Conservation (phyloP, 2,888 invertebrate species). For the Phortica magna region DNA sequence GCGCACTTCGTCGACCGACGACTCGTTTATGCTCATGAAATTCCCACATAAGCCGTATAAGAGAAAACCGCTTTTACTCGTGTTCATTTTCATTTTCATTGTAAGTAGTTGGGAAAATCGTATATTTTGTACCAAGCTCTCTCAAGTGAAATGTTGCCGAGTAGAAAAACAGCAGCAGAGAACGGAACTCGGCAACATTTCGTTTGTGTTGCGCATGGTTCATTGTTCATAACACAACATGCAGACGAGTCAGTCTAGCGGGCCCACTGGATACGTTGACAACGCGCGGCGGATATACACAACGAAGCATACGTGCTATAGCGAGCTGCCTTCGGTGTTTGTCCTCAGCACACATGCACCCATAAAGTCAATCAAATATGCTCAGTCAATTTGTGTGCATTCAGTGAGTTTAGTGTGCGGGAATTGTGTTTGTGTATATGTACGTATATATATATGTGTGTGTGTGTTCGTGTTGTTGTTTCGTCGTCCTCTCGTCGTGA, state of each 20-base stretch:
- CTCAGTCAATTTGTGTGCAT: no score
- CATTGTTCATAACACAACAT: slow-evolving; percentile 33
- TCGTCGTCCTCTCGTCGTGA: slow-evolving; percentile 41
- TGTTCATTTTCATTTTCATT: slow-evolving; percentile 1
- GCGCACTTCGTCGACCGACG: slow-evolving; percentile 53
- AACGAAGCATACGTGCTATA: no score
- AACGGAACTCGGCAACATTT: slow-evolving; percentile 4
- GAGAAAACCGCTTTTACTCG: background rate
- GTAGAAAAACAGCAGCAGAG: background rate
- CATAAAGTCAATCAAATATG: no score
- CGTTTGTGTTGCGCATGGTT: slow-evolving; percentile 13
- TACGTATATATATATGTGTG: background rate
- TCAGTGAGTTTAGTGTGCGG: background rate
- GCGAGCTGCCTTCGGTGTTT: background rate
- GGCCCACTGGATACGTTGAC: slow-evolving; percentile 70
- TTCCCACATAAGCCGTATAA: background rate
- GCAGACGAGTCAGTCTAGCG: slow-evolving; percentile 59
- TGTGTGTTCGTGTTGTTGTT: slow-evolving; percentile 32
- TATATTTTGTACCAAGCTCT: background rate
- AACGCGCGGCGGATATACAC: slow-evolving; percentile 49
- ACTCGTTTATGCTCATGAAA: slow-evolving; percentile 31
- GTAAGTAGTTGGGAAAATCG: background rate
- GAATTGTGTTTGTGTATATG: slow-evolving; percentile 5
- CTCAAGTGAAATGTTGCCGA: slow-evolving; percentile 4
- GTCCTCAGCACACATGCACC: background rate